phyloP scores from a whole-genome alignment of 1,140 invertebrate genomes.

The Chymomyza costata region DNA sequence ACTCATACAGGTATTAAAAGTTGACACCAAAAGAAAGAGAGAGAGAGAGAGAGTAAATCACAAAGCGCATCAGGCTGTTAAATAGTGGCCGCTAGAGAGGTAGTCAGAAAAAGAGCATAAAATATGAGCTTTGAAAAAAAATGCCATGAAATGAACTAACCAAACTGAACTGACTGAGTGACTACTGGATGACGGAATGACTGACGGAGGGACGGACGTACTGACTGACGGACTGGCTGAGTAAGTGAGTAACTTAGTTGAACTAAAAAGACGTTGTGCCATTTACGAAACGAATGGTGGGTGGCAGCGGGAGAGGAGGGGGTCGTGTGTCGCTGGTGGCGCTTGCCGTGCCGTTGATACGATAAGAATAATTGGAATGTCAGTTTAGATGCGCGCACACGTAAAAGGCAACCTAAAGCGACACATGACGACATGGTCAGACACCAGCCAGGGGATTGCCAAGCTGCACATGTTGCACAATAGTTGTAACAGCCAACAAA shows the following conservation, averaged over 20 bases:
- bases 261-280: slow-evolving; percentile 45
- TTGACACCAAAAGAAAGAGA: too few species aligned
- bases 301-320: background rate
- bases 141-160: slow-evolving; percentile 42
- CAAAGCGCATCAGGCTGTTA: too few species aligned
- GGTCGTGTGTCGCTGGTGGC: slow-evolving; percentile 1
- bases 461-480: slow-evolving; percentile 38
- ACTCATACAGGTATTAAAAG: too few species aligned
- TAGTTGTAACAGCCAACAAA: slow-evolving; percentile 38
- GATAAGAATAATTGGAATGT: slow-evolving; percentile 66
- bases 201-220: background rate
- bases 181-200: background rate
- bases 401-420: slow-evolving; percentile 53
- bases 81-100: too few species aligned
- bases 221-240: slow-evolving; percentile 16
- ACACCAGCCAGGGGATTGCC: slow-evolving; percentile 21
- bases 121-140: too few species aligned
- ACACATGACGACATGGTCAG: slow-evolving; percentile 33
- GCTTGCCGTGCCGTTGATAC: slow-evolving; percentile 26
- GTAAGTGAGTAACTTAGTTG: slow-evolving; percentile 37
- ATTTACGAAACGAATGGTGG: slow-evolving; percentile 32
- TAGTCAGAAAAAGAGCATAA: too few species aligned
- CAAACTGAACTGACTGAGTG: slow-evolving; percentile 4
- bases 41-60: too few species aligned
- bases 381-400: slow-evolving; percentile 60